phyloP scores from a whole-genome alignment of 2,888 invertebrate genomes.

The Lepidocyrtinus sp. region DNA sequence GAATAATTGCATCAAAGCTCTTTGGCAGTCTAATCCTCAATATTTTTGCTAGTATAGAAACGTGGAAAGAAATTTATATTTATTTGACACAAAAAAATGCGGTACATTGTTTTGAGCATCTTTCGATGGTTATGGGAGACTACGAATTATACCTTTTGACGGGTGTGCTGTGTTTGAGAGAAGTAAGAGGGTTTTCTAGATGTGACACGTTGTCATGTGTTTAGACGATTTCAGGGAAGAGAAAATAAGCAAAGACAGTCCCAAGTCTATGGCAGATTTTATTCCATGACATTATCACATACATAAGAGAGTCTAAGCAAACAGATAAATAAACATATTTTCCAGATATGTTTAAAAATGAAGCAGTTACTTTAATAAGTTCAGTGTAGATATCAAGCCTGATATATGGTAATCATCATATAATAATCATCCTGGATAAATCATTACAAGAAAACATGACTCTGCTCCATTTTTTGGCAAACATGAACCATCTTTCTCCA shows the following conservation, averaged over 20 bases:
- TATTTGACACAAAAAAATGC: constrained; percentile 7
- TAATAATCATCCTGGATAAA: constrained; percentile 1
- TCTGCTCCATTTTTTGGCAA: constrained; percentile 4
- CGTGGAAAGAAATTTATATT: too few species aligned
- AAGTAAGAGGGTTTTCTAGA: constrained; percentile 3
- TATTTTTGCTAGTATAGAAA: too few species aligned
- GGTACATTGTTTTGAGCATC: constrained; percentile 6
- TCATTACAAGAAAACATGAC: constrained; percentile 13
- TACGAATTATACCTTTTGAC: not conserved
- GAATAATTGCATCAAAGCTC: not conserved
- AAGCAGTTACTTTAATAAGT: not conserved
- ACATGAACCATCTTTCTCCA: not conserved
- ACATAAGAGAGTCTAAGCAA: not conserved
- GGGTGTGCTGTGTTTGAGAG: not conserved
- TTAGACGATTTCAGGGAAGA: constrained; percentile 45
- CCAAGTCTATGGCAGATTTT: constrained; percentile 27
- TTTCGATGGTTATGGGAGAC: not conserved
- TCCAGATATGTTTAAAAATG: not conserved
- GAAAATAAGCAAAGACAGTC: constrained; percentile 31
- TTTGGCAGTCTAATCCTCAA: not conserved
- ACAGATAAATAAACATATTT: not conserved
- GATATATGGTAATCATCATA: constrained; percentile 8
- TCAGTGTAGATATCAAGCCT: not conserved
- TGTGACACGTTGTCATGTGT: constrained; percentile 52
- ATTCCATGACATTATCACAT: constrained; percentile 17